Conservation (phyloP, 2,113 vertebrate species). For the Psephotus haematonotus region DNA sequence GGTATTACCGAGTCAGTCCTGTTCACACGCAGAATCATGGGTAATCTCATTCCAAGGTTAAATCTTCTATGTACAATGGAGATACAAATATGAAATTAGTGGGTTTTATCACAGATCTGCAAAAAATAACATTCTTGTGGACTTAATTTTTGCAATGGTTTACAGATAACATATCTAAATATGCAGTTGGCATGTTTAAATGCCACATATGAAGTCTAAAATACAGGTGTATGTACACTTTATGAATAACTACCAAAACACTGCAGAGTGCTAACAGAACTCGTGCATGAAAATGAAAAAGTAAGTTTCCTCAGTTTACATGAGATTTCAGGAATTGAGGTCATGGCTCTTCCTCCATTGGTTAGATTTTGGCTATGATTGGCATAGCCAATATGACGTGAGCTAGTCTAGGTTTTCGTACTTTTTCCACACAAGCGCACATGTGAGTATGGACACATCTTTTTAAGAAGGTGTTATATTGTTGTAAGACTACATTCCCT, state of each 20-base stretch:
- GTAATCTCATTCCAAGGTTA: background rate
- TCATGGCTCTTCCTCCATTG: background rate
- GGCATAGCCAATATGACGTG: background rate
- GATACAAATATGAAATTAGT: background rate
- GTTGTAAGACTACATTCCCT: background rate
- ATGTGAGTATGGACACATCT: accelerated
- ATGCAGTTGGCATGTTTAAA: background rate
- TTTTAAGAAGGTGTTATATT: background rate
- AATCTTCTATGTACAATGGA: background rate
- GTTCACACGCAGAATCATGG: background rate
- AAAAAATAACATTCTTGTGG: background rate
- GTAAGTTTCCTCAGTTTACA: background rate
- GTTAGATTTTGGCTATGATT: background rate
- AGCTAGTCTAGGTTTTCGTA: background rate
- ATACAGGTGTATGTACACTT: background rate
- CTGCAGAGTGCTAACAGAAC: background rate
- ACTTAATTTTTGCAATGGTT: background rate
- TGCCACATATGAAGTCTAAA: background rate
- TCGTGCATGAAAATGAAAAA: background rate
- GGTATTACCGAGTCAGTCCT: background rate
- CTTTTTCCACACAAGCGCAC: accelerated
- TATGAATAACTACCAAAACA: background rate
- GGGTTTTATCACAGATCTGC: background rate
- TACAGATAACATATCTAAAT: background rate
- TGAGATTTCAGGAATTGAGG: background rate